Evolutionary conservation across 2,888 invertebrate species (phyloP), one percentile per base, ranked within the genome.

Genomic region (Girardia tigrina): DNA sequence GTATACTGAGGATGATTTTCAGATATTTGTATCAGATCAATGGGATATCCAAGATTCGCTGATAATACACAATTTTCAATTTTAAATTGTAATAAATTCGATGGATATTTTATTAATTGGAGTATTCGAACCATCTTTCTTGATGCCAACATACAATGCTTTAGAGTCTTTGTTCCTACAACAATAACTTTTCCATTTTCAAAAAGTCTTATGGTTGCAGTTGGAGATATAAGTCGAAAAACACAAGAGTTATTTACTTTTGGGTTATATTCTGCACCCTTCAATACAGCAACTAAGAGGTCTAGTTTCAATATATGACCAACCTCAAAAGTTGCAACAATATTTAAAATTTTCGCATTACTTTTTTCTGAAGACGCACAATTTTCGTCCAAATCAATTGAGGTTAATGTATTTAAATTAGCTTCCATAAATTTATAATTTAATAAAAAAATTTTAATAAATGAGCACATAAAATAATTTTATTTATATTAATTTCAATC

Each of bases 121-220:
- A 56, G n/a, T 12, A 56, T 56, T n/a, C n/a, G n/a, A 12, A 56
- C 56, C 56, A 56, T 56, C 23, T 56, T 56, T 56, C 56, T 56
- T 6, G 56, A 4, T 2, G 56, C 56, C 23, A 56, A 56, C n/a
- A 8, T 20, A 56, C 4, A 6, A 20, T 56, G 56, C 4, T 16
- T 56, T 56, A 20, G 20, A 56, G 56, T 56, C 23, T 56, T 56
- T 20, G 8, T 2, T 6, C 56, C 56, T 2, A 56, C n/a, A 12
- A 16, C 4, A 56, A 16, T 12, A 12, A 56, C n/a, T 56, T 56
- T 56, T 2, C 56, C 56, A 56, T n/a, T 56, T 12, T n/a, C 6
- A 56, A 20, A 12, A 2, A 56, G 4, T 56, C 56, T 56, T n/a
- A 56, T 20, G 6, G 56, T 56, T 12, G 23, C n/a, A 20, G n/a